Base-by-base conservation (phyloP, 2,797 vertebrate species). In the Sarcophilus harrisii region DNA sequence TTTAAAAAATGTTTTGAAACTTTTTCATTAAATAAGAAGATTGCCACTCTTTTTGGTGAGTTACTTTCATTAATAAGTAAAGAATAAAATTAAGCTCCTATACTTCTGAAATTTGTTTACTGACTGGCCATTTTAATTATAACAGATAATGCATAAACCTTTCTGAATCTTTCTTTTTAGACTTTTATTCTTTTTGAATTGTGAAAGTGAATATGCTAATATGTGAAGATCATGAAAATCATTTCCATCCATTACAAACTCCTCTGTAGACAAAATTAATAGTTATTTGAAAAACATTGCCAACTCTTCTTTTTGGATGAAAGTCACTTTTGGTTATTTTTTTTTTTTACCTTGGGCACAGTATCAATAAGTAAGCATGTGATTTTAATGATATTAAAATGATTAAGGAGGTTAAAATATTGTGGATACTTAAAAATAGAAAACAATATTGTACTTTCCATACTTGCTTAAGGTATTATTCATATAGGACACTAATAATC, bases 11-110 rank as follows among this genome's bases (percentile, higher is more conserved):
- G 55, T 95, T 90, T 91, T 45, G 16, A 95, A 96, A 95, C 32
- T 93, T 95, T 95, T 95, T n/a, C 32, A 92, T 97, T 97, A 95
- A 91, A 95, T 91, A 91, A 93, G 93, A 97, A 92, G 90, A 58
- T 29, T 93, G 89, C 28, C 32, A 95, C 14, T 58, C 3, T 4
- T 59, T 73, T 96, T 1, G 59, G 0, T 96, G 97, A 96, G 28
- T 96, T 92, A 87, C 32, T 94, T 94, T 94, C 73, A 93, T 4
- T 58, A 92, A n/a, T n/a, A 6, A n/a, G 91, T 45, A 62, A 58
- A 81, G 14, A 90, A 59, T 55, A 97, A 94, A 45, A 18, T 96
- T 55, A 92, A 27, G 0, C 24, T 54, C 18, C 89, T 91, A 94
- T 91, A n/a, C 28, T 94, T 91, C 16, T 3, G 12, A 90, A 32